phyloP scores from a whole-genome alignment of 2,113 vertebrate genomes.

The Ginglymostoma cirratum region DNA sequence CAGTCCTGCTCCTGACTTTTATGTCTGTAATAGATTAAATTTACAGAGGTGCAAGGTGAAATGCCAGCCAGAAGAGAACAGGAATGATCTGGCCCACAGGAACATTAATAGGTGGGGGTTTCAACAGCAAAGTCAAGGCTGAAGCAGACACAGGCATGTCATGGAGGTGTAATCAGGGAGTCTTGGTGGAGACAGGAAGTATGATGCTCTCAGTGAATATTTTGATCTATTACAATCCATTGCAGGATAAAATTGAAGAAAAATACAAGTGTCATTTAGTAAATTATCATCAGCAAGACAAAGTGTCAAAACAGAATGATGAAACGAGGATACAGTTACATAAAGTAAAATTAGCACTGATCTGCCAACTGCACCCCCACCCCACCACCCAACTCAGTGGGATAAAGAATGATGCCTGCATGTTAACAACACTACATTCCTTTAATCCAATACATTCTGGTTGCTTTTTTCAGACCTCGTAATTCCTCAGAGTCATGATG shows the following conservation, averaged over 20 bases:
- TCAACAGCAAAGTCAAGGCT: not conserved
- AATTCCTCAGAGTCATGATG: not conserved
- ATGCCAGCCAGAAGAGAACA: not conserved
- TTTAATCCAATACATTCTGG: not conserved
- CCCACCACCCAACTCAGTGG: not conserved
- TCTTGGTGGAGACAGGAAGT: not conserved
- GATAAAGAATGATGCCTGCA: not conserved
- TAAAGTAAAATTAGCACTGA: not conserved
- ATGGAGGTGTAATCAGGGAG: not conserved
- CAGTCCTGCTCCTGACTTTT: too few relatives aligned
- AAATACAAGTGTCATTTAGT: not conserved
- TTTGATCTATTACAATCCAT: not conserved
- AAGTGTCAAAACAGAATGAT: not conserved
- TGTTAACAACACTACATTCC: not conserved
- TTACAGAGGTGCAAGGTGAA: not conserved
- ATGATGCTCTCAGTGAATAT: not conserved
- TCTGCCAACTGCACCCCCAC: not conserved
- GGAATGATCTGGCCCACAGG: not conserved
- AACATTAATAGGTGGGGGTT: not conserved
- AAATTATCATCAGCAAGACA: not conserved
- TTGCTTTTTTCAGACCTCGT: not conserved
- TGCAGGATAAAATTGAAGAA: not conserved
- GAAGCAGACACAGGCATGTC: not conserved
- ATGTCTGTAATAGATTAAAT: not conserved
- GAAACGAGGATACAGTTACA: not conserved